These are phyloP conservation scores for Drosophila niveifrons DNA, from an alignment of 2,888 invertebrate genomes.

Conservation along the genomic window DNA sequence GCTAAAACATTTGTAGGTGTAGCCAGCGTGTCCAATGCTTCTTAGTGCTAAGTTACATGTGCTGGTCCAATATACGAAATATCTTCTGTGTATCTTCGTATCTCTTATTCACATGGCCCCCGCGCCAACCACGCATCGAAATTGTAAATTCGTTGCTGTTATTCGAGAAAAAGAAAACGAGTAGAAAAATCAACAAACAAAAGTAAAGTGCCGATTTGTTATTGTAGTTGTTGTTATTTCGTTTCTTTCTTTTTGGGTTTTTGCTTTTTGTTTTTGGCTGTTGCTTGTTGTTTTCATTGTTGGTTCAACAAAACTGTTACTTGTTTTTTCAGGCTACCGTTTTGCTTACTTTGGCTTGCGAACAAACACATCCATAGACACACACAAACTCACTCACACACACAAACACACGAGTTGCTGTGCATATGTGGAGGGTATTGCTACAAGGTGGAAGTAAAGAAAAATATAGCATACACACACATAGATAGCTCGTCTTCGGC, in stretches of 20 bases:
- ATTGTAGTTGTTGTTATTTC: conserved; percentile 27
- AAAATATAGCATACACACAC: conserved; percentile 57
- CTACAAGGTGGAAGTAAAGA: conserved; percentile 55
- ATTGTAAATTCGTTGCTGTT: conserved; percentile 74
- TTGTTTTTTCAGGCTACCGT: conserved; percentile 74
- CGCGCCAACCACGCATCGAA: conserved; percentile 56
- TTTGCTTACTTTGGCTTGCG: conserved; percentile 66
- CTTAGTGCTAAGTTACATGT: conserved; percentile 38
- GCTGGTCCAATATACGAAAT: conserved; percentile 5
- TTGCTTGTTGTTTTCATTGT: conserved; percentile 68
- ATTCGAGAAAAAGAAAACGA: conserved; percentile 62
- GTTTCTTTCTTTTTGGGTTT: conserved; percentile 9
- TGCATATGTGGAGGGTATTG: conserved; percentile 1
- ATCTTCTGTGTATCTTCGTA: conserved; percentile 32
- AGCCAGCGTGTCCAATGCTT: conserved; percentile 56
- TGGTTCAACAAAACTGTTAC: conserved; percentile 75
- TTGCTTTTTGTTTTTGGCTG: conserved; percentile 17
- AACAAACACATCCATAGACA: conserved; percentile 26
- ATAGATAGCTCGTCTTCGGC: conserved; percentile 26
- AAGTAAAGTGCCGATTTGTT: conserved; percentile 74
- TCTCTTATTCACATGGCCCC: conserved; percentile 57
- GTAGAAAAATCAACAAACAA: conserved; percentile 75
- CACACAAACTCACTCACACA: conserved; percentile 13
- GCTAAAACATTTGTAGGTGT: conserved; percentile 66
- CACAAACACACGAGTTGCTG: not conserved